Conservation (phyloP, 1,140 invertebrate species). For the Mizuhopecten yessoensis region DNA sequence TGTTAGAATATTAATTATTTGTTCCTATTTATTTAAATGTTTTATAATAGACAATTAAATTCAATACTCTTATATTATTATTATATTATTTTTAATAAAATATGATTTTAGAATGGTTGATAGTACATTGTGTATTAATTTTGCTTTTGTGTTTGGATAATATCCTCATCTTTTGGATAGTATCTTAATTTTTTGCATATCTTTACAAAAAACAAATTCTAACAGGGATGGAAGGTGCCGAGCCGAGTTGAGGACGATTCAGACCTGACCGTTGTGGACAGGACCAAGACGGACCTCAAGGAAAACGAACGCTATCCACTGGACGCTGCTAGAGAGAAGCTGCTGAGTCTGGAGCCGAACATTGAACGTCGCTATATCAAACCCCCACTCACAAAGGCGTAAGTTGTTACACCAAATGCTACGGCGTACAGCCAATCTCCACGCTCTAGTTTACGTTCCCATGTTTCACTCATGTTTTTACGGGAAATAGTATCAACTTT, state of each 20-base stretch:
- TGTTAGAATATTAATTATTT: too few relatives aligned
- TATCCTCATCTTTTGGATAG: too few relatives aligned
- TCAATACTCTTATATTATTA: too few relatives aligned
- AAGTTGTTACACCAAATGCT: slow-evolving; percentile 72
- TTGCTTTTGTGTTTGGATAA: too few relatives aligned
- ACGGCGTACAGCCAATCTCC: slow-evolving; percentile 93
- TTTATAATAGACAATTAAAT: too few relatives aligned
- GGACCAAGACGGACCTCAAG: slow-evolving; percentile 64
- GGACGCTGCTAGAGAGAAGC: slow-evolving; percentile 89
- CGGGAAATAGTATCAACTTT: too few relatives aligned
- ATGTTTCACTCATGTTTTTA: too few relatives aligned
- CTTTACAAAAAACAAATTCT: slow-evolving; percentile 83
- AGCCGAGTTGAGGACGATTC: slow-evolving; percentile 86
- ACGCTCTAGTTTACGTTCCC: too few relatives aligned
- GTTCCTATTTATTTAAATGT: too few relatives aligned
- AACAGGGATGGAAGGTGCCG: slow-evolving; percentile 91
- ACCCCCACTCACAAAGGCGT: slow-evolving; percentile 93
- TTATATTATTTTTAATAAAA: too few relatives aligned
- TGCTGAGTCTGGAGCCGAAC: slow-evolving; percentile 92
- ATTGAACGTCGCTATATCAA: slow-evolving; percentile 97
- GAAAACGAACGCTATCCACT: slow-evolving; percentile 83
- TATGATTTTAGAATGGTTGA: too few relatives aligned
- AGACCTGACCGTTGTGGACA: slow-evolving; percentile 70
- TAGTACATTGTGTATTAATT: too few relatives aligned
- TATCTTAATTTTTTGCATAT: neutral